phyloP scores from a whole-genome alignment of 2,797 vertebrate genomes.

The Oreochromis grahami region DNA sequence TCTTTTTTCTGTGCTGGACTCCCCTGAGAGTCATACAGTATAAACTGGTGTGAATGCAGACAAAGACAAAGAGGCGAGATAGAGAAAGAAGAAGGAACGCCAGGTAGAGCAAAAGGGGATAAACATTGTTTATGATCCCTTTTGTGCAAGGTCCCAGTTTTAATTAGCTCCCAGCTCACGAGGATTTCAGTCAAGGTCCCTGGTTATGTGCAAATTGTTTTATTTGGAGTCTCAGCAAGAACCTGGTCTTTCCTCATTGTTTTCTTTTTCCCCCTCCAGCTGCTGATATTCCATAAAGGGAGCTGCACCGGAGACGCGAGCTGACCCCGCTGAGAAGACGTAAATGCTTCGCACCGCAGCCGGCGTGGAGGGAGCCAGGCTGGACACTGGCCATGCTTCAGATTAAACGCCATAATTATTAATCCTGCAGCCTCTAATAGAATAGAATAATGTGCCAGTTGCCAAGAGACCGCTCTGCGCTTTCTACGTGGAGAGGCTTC shows the following conservation, averaged over 20 bases:
- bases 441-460: conserved; percentile 50
- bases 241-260: background rate
- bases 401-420: conserved; percentile 61
- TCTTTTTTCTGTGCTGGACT: background rate
- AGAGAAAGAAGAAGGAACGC: background rate
- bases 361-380: background rate
- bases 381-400: conserved; percentile 39
- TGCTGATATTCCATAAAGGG: conserved; percentile 9
- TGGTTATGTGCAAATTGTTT: conserved; percentile 55
- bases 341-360: background rate
- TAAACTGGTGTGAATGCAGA: background rate
- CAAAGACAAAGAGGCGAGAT: background rate
- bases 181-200: conserved; percentile 45
- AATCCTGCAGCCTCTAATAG: conserved; percentile 52
- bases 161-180: conserved; percentile 58
- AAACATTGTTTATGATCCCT: conserved; percentile 43
- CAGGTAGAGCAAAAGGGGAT: conserved; percentile 17
- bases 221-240: conserved; percentile 50
- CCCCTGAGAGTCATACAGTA: background rate
- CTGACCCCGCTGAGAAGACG: background rate
- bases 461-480: conserved; percentile 35
- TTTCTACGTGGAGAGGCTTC: conserved; percentile 17
- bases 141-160: conserved; percentile 56
- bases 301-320: background rate
- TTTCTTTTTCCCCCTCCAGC: background rate